phyloP scores from a whole-genome alignment of 2,888 invertebrate genomes.

The Tinea trinotella region DNA sequence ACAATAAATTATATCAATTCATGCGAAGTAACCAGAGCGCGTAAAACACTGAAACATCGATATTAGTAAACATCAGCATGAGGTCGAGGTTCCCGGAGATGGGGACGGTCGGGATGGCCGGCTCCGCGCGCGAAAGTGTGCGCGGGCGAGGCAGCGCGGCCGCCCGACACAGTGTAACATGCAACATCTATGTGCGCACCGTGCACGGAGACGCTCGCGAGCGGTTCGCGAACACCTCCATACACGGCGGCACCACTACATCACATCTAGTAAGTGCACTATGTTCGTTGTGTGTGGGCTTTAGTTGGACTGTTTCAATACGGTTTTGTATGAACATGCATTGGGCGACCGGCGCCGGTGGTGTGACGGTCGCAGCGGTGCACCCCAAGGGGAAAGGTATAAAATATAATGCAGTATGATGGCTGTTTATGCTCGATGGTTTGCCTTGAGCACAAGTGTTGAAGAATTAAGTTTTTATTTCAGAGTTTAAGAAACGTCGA shows the following conservation, averaged over 20 bases:
- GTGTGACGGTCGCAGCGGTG: constrained; percentile 43
- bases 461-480: constrained; percentile 34
- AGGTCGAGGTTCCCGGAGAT: constrained; percentile 17
- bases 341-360: constrained; percentile 17
- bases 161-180: constrained; percentile 12
- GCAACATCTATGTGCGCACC: neutral
- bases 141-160: constrained; percentile 9
- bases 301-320: neutral
- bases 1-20: constrained; percentile 56
- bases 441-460: constrained; percentile 42
- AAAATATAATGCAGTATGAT: constrained; percentile 65
- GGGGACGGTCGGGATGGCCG: constrained; percentile 40
- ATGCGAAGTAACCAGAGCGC: constrained; percentile 66
- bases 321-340: constrained; percentile 10
- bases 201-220: neutral
- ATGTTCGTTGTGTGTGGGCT: neutral
- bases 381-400: constrained; percentile 62
- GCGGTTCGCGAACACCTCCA: constrained; percentile 10
- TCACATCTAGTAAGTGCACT: neutral
- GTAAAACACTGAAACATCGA: constrained; percentile 57
- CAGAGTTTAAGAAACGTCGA: constrained; percentile 31
- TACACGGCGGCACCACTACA: neutral
- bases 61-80: neutral
- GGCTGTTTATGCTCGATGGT: constrained; percentile 57
- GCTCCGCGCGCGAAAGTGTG: constrained; percentile 39